Base-by-base conservation (phyloP, 2,888 invertebrate genomes). In the Standfussiana lucernea region DNA sequence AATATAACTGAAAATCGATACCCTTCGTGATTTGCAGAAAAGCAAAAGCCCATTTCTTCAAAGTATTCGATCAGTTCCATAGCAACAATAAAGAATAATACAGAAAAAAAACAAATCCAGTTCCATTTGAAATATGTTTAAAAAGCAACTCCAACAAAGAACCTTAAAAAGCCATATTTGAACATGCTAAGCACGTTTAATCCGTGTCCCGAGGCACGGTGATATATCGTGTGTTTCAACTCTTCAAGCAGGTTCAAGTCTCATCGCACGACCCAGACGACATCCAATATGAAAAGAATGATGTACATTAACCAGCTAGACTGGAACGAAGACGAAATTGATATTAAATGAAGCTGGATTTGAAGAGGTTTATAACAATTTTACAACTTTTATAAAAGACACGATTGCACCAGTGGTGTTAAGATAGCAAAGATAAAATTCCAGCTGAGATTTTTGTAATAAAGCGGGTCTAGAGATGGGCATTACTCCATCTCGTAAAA, bases 171-270 rank as follows among this genome's bases (percentile, higher is more conserved):
- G 68, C 68, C 67, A 70, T 79, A 70, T 81, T 86, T 84, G 61
- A 72, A 83, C 69, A 89, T 83, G 83, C 83, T 75, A 82, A 82
- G 82, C 83, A 83, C 84, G 87, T 88, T 88, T 85, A 84, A 85
- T 88, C 85, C 84, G 71, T 72, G 86, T 86, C 86, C 72, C 69
- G 65, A 50, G 75, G n/a, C 64, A 79, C 75, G 72, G 77, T 86
- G 82, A 90, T 87, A 84, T 83, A 88, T 88, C 74, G 72, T 77
- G 83, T 77, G 83, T 83, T 83, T 79, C n/a, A n/a, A n/a, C n/a
- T n/a, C n/a, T n/a, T n/a, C 72, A 80, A 84, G 82, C 82, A 82
- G 82, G 83, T 84, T 88, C 69, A 82, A 79, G 80, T 88, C 86
- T 85, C 89, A 89, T 89, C 84, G 82, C 59, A 74, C 68, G 45